Conservation (phyloP, 2,888 invertebrate genomes). For the Machimus rusticus region DNA sequence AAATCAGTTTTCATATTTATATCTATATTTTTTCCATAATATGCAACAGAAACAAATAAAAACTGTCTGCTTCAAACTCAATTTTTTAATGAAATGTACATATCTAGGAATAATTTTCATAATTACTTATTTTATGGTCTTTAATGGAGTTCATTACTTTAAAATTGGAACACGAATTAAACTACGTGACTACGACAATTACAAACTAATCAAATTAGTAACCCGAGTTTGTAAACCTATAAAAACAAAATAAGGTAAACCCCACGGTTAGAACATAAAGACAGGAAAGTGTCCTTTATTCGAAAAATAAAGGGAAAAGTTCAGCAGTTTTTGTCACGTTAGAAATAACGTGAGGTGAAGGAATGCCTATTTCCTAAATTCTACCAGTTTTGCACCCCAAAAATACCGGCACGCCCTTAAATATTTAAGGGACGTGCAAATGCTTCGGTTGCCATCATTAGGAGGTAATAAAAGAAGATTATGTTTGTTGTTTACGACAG, state of each 20-base stretch:
- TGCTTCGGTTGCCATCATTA: constrained; percentile 18
- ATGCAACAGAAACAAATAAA: too few species aligned
- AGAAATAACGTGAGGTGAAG: constrained; percentile 18
- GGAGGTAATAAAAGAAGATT: constrained; percentile 25
- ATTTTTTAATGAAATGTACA: neutral
- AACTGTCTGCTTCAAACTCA: neutral
- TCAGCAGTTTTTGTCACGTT: constrained; percentile 14
- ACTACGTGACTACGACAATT: neutral
- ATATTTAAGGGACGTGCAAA: constrained; percentile 20
- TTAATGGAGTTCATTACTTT: neutral
- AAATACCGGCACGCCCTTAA: neutral
- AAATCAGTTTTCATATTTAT: too few species aligned
- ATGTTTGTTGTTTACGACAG: neutral
- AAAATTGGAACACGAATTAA: neutral
- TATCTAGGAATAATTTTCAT: neutral
- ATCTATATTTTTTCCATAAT: too few species aligned
- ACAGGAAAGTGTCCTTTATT: neutral
- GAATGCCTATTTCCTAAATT: constrained; percentile 5
- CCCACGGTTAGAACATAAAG: neutral
- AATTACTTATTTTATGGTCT: neutral
- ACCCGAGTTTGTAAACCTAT: neutral
- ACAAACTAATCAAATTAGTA: neutral
- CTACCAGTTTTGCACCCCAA: neutral
- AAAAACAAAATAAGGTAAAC: neutral
- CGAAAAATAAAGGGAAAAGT: neutral